phyloP scores from a whole-genome alignment of 2,113 vertebrate genomes.

The Scytalopus superciliaris region DNA sequence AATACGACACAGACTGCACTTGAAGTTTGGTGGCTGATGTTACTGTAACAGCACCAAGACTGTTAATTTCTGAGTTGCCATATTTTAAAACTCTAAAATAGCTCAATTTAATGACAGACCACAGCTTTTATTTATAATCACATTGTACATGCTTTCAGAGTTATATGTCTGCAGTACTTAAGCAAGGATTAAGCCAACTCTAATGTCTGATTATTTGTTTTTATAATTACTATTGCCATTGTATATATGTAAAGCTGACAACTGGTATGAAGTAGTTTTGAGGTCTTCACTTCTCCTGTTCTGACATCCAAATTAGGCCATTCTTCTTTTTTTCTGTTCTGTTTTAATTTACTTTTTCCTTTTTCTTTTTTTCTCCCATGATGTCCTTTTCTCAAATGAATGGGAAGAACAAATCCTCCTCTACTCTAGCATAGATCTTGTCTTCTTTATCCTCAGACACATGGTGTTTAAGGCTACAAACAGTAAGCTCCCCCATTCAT shows the following conservation, averaged over 20 bases:
- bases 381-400: not conserved
- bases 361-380: not conserved
- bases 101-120: not conserved
- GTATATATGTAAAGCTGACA: not conserved
- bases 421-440: not conserved
- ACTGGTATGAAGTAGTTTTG: not conserved
- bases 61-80: not conserved
- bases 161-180: not conserved
- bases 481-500: not conserved
- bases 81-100: constrained; percentile 4
- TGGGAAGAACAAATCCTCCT: not conserved
- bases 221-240: not conserved
- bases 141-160: not conserved
- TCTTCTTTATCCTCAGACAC: not conserved
- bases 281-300: not conserved
- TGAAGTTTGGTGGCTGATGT: not conserved
- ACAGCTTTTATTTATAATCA: constrained; percentile 16
- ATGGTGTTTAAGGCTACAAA: not conserved
- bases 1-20: not conserved
- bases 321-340: not conserved
- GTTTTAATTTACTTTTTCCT: no score
- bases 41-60: not conserved
- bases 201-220: constrained; percentile 37
- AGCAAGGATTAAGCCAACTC: constrained; percentile 4
- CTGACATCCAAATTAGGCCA: not conserved